These are phyloP conservation scores for Troglohyphantes excavatus DNA, from an alignment of 2,888 invertebrate species.

Conservation along the genomic window DNA sequence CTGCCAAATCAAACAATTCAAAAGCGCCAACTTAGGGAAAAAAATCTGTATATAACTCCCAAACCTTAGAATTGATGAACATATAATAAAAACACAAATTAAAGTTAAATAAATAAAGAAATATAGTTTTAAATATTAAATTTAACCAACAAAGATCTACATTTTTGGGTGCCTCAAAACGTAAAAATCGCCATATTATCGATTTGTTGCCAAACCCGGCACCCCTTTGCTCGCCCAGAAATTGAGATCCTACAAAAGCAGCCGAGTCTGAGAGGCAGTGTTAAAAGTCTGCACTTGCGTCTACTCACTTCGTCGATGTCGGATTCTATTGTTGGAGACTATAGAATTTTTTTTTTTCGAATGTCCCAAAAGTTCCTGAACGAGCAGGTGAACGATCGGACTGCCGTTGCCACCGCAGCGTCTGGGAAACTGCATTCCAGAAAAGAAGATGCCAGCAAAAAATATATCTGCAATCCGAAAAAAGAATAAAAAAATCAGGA, in stretches of 20 bases:
- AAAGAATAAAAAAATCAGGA: background rate
- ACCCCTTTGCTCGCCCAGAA: background rate
- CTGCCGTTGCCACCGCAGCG: background rate
- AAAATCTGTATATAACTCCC: no score
- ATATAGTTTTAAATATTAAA: no score
- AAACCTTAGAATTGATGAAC: no score
- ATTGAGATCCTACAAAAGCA: background rate
- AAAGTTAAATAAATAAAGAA: no score
- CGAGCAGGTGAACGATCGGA: slow-evolving; percentile 56
- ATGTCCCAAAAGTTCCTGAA: background rate
- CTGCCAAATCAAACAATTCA: no score
- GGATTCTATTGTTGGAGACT: slow-evolving; percentile 35
- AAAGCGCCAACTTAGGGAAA: no score
- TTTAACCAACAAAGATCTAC: no score
- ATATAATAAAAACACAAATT: no score
- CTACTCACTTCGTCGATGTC: slow-evolving; percentile 7
- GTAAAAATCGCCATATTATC: no score
- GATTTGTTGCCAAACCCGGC: no score
- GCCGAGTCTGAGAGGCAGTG: slow-evolving; percentile 33
- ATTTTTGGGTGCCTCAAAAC: no score
- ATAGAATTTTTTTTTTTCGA: slow-evolving; percentile 3
- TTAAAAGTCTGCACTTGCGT: background rate
- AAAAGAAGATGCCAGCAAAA: background rate
- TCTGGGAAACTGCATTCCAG: slow-evolving; percentile 29
- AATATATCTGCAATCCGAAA: background rate